Evolutionary conservation across 2,888 invertebrate genomes (phyloP).

Genomic region (Lapara coniferarum): DNA sequence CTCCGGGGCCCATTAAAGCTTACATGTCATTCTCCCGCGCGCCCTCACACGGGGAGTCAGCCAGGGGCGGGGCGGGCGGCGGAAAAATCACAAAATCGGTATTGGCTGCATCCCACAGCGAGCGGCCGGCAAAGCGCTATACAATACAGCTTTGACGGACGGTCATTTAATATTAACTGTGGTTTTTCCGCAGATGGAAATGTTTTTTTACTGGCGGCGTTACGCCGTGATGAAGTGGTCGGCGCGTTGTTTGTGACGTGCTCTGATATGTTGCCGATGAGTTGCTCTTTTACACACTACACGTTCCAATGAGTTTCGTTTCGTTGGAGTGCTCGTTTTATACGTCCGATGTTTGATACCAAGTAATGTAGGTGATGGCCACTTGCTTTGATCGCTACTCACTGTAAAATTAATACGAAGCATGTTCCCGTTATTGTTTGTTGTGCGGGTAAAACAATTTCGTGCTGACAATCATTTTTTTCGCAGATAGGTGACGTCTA

Average conservation of each 20-base stretch:
- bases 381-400: conserved; percentile 28
- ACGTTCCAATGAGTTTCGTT: conserved; percentile 64
- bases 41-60: conserved; percentile 44
- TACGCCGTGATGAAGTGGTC: conserved; percentile 80
- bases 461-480: conserved; percentile 56
- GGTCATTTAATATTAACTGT: conserved; percentile 84
- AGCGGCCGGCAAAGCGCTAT: conserved; percentile 64
- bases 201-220: conserved; percentile 78
- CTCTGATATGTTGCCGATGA: conserved; percentile 71
- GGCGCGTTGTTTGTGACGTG: conserved; percentile 77
- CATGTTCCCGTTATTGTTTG: not conserved
- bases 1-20: conserved; percentile 80
- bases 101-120: conserved; percentile 75
- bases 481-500: conserved; percentile 38
- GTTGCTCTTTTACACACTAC: conserved; percentile 73
- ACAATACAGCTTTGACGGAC: conserved; percentile 82
- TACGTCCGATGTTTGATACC: conserved; percentile 33
- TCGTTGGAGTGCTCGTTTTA: conserved; percentile 61
- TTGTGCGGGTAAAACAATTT: conserved; percentile 33
- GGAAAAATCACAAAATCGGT: conserved; percentile 81
- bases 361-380: conserved; percentile 32
- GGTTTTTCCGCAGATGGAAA: conserved; percentile 82
- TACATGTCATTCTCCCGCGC: conserved; percentile 77
- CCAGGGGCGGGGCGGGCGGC: conserved; percentile 45
- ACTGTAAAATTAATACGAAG: conserved; percentile 20